Percentiles rank a stretch among this genome's conserved stretches.
phyloP scores from a whole-genome alignment of 2,888 invertebrate genomes.

The Leptinotarsa juncta region DNA sequence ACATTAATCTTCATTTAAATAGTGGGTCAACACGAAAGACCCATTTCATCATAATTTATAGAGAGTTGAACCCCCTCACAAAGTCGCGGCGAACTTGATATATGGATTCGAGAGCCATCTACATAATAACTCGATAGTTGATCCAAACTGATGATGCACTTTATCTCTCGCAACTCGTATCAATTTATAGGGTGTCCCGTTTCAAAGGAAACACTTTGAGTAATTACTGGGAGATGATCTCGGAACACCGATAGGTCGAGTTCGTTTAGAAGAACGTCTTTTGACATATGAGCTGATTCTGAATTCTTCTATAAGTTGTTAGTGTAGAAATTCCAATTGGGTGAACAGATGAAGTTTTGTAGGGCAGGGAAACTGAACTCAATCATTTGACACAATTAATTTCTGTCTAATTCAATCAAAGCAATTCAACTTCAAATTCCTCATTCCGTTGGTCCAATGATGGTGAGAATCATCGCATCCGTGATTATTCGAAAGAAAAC shows the following conservation, averaged over 20 bases:
- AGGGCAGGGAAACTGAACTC: no score
- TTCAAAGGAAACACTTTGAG: conserved; percentile 17
- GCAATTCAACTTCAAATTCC: no score
- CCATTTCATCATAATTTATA: conserved; percentile 34
- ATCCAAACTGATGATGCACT: conserved; percentile 12
- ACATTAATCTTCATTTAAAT: conserved; percentile 36
- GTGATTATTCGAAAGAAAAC: no score
- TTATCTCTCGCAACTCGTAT: neutral
- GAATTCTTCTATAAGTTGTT: neutral
- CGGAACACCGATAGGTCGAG: neutral
- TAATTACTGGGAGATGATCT: conserved; percentile 20
- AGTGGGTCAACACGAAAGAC: conserved; percentile 31
- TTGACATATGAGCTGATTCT: neutral
- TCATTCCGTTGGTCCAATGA: no score
- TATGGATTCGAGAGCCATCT: conserved; percentile 28
- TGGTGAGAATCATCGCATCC: no score
- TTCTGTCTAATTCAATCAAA: no score
- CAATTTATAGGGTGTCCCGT: conserved; percentile 1
- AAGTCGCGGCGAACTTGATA: conserved; percentile 29
- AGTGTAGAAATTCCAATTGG: neutral
- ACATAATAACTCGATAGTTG: conserved; percentile 11
- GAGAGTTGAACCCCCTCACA: conserved; percentile 28
- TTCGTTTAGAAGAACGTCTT: conserved; percentile 9
- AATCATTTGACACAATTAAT: no score
- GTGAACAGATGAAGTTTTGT: no score